Base-by-base conservation (phyloP, 2,113 vertebrate genomes). In the Solea senegalensis region DNA sequence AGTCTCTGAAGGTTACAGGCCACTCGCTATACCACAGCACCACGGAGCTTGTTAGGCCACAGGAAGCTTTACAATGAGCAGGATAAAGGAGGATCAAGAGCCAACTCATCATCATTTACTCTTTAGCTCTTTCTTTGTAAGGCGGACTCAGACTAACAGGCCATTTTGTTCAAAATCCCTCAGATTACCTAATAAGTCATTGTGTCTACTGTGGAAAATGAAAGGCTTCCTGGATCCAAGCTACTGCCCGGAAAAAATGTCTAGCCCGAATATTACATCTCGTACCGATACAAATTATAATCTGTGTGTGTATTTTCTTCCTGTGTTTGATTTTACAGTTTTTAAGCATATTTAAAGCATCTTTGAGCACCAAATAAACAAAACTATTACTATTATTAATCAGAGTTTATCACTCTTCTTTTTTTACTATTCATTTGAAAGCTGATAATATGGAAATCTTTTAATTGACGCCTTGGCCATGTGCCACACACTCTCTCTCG, bases 131-230 rank as follows among this genome's bases (percentile, higher is more conserved):
- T 77, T 88, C 85, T 78, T 74, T 68, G 52, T 9, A 48, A 74
- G 75, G 65, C 88, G 87, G 85, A 76, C 86, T 59, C 82, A 77
- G 78, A 88, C 86, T 90, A 90, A 90, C 90, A 87, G 84, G 74
- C 86, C 88, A 88, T 90, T 90, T 90, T 85, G 81, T 55, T 78
- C 72, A 63, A 86, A 92, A 91, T 87, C 91, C 89, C 78, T 8
- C 8, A 84, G 91, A 92, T 93, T 91, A 93, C 88, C 85, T 86
- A 87, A 92, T 90, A 92, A 90, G 91, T 91, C 90, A 91, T 75
- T 26, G 72, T 73, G 77, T 75, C 79, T 85, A 86, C 75, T 63
- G 7, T 53, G 76, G 83, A 83, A 87, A 74, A 89, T 83, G 82
- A 85, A 72, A 56, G 65, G 53, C 83, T 77, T 60, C 52, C 0